Base-by-base conservation (phyloP, 2,797 vertebrate species). In the Platalea minor region DNA sequence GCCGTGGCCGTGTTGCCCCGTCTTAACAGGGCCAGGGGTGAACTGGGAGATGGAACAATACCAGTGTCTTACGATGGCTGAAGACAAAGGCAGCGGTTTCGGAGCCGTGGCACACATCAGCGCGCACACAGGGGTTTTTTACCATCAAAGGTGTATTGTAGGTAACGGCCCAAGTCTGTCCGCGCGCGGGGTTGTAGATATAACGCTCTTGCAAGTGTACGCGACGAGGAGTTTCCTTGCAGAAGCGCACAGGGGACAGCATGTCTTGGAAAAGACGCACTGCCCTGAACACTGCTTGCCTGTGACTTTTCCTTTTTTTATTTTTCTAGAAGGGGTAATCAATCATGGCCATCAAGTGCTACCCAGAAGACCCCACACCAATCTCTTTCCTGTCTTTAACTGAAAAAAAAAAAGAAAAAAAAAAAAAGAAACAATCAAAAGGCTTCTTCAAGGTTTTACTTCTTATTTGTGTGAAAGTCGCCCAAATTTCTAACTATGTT, bases 401-500 rank as follows among this genome's bases (percentile, higher is more conserved):
- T 12, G 21, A 57, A n/a, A 63, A 39, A 10, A 29, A 9, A 48
- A 21, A 31, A 54, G 35, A 54, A 35, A 54, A 53, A 53, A 51
- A 51, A 33, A 29, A 61, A 88, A 33, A 87, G 1, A 77, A 35
- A 25, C 0, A 0, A 88, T 29, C 17, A 7, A 92, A 90, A 92
- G 74, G 96, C 97, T 98, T 98, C 97, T 98, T 97, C 94, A 72
- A 98, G 96, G 91, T 98, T 97, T 98, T 97, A 96, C 97, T 98
- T 94, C 98, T 97, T 98, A 95, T 98, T 97, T 98, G 96, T 97
- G 98, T 98, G 95, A 97, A 98, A 98, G 97, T 98, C 97, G 96
- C 97, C 98, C 98, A 98, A 95, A 96, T 97, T 98, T 97, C 97
- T 94, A 98, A 97, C 91, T 95, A 96, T 96, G 93, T 97, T 81